These are phyloP conservation scores for Nycticryphes semicollaris DNA, from an alignment of 2,113 vertebrate species.

Conservation along the genomic window DNA sequence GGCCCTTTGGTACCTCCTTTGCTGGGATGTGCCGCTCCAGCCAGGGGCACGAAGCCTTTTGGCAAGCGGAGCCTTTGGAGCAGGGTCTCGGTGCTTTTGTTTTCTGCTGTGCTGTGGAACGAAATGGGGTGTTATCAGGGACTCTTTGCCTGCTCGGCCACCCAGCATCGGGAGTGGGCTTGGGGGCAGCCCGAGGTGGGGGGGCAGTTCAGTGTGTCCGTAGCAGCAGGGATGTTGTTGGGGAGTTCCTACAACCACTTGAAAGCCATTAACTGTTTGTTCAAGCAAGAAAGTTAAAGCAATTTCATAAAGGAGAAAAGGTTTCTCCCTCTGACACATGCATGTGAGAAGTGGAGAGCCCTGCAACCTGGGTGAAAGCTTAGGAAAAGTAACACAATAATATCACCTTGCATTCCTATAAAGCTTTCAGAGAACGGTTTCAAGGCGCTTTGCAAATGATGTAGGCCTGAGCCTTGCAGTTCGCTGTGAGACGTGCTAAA, in stretches of 20 bases:
- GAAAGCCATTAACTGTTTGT: not conserved
- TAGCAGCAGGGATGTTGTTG: not conserved
- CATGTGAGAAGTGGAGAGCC: not conserved
- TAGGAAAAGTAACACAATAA: not conserved
- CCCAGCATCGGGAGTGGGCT: fast-evolving
- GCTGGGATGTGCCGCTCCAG: not conserved
- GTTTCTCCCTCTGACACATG: not conserved
- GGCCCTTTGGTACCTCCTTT: not conserved
- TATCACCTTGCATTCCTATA: not conserved
- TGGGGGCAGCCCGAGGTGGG: not conserved
- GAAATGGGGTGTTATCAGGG: fast-evolving
- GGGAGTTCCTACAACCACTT: not conserved
- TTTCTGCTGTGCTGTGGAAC: not conserved
- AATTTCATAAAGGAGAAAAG: not conserved
- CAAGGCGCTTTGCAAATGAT: not conserved
- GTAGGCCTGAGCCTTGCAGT: not conserved
- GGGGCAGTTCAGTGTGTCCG: not conserved
- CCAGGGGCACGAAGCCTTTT: not conserved
- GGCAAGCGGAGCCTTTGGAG: not conserved
- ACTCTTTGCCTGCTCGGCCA: not conserved
- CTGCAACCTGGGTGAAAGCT: not conserved
- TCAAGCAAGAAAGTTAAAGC: not conserved
- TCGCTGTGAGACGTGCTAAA: not conserved
- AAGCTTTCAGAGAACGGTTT: not conserved
- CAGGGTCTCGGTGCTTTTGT: not conserved